phyloP scores from a whole-genome alignment of 2,797 vertebrate species.

The Carcharodon carcharias region DNA sequence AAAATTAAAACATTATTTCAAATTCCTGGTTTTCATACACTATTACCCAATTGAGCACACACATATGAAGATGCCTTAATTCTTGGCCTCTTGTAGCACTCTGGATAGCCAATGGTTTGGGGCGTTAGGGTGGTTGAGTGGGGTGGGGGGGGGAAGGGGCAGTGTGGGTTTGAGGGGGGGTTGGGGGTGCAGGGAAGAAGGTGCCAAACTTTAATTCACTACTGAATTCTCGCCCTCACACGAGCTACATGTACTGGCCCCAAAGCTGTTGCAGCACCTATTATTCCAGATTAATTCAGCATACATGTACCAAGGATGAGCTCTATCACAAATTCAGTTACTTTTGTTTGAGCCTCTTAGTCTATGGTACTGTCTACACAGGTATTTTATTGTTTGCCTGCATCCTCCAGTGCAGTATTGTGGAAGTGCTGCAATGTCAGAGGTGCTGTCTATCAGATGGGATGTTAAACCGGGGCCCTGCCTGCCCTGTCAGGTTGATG shows the following conservation, averaged over 20 bases:
- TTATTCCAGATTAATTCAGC: background rate
- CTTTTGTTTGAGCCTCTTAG: background rate
- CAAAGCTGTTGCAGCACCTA: background rate
- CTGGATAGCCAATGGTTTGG: background rate
- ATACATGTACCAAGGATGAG: background rate
- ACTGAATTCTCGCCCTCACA: background rate
- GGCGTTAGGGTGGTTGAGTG: background rate
- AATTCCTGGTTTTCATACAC: background rate
- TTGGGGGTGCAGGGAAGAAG: background rate
- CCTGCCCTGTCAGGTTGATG: background rate
- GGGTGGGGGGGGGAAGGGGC: too few species aligned
- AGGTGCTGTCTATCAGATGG: background rate
- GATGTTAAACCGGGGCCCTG: too few species aligned
- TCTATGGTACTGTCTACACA: background rate
- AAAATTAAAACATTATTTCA: background rate
- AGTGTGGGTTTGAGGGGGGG: too few species aligned
- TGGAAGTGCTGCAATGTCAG: background rate
- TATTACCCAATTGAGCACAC: too few species aligned
- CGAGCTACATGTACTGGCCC: background rate
- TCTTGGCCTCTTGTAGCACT: background rate
- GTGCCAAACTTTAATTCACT: background rate
- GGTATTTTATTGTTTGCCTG: background rate
- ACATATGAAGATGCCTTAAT: background rate
- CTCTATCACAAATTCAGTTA: too few species aligned
- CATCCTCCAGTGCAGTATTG: background rate